These are phyloP conservation scores for Phyllotreta striolata DNA, from an alignment of 2,888 invertebrate species.

Conservation along the genomic window DNA sequence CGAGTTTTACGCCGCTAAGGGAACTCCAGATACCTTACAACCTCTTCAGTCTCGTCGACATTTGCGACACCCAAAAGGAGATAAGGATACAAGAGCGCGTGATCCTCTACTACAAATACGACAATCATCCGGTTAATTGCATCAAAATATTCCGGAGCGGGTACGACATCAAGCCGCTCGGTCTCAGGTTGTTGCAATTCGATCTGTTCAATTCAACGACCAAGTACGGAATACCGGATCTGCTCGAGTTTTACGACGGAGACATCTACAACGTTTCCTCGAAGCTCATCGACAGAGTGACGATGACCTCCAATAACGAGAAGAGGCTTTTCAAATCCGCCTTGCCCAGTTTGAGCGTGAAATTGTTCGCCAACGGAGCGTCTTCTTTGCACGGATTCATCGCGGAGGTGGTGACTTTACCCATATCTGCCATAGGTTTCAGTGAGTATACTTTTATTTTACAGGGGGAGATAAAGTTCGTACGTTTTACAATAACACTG, in stretches of 20 bases:
- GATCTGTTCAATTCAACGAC: constrained; percentile 90
- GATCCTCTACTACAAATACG: constrained; percentile 95
- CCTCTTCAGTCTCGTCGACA: constrained; percentile 92
- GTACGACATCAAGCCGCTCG: constrained; percentile 85
- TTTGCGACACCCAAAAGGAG: constrained; percentile 95
- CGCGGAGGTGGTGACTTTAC: constrained; percentile 94
- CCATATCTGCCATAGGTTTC: constrained; percentile 89
- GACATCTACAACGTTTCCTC: constrained; percentile 89
- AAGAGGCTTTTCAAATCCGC: constrained; percentile 79
- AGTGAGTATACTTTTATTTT: constrained; percentile 69
- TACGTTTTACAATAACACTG: no score
- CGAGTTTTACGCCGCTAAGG: constrained; percentile 87
- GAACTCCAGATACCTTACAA: constrained; percentile 87
- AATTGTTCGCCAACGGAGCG: constrained; percentile 94
- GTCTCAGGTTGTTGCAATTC: constrained; percentile 88
- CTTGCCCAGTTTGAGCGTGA: constrained; percentile 84
- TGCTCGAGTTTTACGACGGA: constrained; percentile 88
- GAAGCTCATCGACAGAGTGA: constrained; percentile 74
- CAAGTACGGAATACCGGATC: constrained; percentile 82
- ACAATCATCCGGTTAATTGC: constrained; percentile 95
- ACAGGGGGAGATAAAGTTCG: no score
- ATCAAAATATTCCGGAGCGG: constrained; percentile 94
- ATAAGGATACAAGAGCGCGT: constrained; percentile 89
- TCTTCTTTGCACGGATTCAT: constrained; percentile 95
- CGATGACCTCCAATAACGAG: constrained; percentile 74